These are phyloP conservation scores for Brienomyrus longianalis DNA, from an alignment of 2,113 vertebrate genomes.

Conservation along the genomic window DNA sequence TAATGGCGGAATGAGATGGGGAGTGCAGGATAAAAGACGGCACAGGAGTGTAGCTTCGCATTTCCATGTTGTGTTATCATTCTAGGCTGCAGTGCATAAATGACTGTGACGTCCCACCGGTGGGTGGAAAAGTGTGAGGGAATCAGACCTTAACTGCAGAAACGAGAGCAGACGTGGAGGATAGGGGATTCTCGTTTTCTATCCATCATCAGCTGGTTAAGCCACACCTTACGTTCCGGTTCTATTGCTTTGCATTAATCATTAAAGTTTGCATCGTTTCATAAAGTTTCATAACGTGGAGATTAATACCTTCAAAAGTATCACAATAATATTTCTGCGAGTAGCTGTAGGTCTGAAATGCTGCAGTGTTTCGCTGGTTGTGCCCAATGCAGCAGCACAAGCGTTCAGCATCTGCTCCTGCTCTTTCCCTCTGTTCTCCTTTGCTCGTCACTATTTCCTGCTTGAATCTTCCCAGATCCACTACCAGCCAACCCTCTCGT, in stretches of 20 bases:
- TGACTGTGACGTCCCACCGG: not conserved
- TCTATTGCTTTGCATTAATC: not conserved
- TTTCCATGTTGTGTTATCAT: slow-evolving; percentile 2
- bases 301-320: not conserved
- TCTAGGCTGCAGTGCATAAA: not conserved
- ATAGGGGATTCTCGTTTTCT: not conserved
- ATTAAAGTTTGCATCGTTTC: not conserved
- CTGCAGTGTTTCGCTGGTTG: not conserved
- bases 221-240: not conserved
- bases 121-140: not conserved
- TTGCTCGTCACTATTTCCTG: not conserved
- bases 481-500: not conserved
- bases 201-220: not conserved
- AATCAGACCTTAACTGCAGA: not conserved
- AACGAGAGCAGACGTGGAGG: not conserved
- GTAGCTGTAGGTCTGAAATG: not conserved
- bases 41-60: not conserved
- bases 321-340: not conserved
- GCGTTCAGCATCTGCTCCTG: not conserved
- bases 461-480: not conserved
- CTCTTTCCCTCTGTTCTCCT: not conserved
- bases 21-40: not conserved
- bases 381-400: not conserved
- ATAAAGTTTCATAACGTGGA: not conserved
- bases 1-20: not conserved